Percentiles rank a stretch among this genome's conserved stretches.
phyloP scores from a whole-genome alignment of 2,113 vertebrate genomes.

The Hippocampus barbouri region DNA sequence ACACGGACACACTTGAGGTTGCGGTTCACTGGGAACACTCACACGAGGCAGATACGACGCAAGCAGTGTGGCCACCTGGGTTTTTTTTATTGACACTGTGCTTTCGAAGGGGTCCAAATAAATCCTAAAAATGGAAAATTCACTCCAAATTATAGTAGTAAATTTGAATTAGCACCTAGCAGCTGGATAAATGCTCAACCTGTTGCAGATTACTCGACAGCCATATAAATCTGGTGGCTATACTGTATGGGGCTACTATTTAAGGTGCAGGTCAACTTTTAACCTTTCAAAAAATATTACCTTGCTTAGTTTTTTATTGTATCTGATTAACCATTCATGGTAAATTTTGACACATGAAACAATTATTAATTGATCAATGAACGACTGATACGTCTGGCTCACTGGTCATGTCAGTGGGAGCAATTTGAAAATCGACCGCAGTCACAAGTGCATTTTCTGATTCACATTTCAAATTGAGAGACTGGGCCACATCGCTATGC shows the following conservation, averaged over 20 bases:
- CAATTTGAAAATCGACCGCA: not conserved
- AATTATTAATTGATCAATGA: not conserved
- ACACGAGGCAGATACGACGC: slow-evolving; percentile 10
- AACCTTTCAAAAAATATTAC: not conserved
- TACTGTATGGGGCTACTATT: not conserved
- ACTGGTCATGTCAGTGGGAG: not conserved
- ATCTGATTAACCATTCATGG: not conserved
- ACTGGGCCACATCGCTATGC: not conserved
- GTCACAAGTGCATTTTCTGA: not conserved
- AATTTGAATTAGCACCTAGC: slow-evolving; percentile 3
- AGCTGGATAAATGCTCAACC: not conserved
- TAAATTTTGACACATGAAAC: not conserved
- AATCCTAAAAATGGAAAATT: slow-evolving; percentile 35
- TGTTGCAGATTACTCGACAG: not conserved
- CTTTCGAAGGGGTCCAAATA: slow-evolving; percentile 26
- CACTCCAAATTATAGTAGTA: slow-evolving; percentile 18
- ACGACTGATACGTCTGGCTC: not conserved
- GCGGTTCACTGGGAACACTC: slow-evolving; percentile 15
- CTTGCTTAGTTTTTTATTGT: not conserved
- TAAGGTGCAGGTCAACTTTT: not conserved
- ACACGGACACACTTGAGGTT: slow-evolving; percentile 18
- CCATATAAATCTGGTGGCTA: not conserved
- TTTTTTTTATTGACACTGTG: slow-evolving; percentile 10
- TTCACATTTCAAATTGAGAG: not conserved
- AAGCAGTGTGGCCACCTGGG: slow-evolving; percentile 19